Percentiles rank a stretch among this genome's conserved stretches.
These are phyloP conservation scores for Onchidella celtica DNA, from an alignment of 2,888 invertebrate genomes.

Conservation along the genomic window DNA sequence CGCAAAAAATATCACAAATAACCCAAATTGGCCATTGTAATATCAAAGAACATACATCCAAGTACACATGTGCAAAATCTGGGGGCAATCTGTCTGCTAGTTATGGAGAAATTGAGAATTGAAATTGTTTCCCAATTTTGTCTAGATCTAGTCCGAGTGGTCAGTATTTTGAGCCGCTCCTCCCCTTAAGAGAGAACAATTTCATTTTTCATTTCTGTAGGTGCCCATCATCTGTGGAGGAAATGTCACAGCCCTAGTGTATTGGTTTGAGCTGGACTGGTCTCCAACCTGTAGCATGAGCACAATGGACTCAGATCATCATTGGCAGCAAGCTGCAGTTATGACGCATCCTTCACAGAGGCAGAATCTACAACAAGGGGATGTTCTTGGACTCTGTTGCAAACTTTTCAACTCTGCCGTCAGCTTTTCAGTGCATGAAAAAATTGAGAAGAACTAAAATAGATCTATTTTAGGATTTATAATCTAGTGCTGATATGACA, in stretches of 20 bases:
- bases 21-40: too few relatives aligned
- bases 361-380: background rate
- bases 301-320: conserved; percentile 40
- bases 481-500: too few relatives aligned
- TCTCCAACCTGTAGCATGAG: conserved; percentile 32
- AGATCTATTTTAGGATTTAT: too few relatives aligned
- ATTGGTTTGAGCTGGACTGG: conserved; percentile 50
- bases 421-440: conserved; percentile 34
- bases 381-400: conserved; percentile 13
- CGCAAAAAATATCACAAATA: too few relatives aligned
- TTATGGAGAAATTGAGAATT: too few relatives aligned
- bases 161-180: too few relatives aligned
- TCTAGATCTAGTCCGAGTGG: too few relatives aligned
- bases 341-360: conserved; percentile 15
- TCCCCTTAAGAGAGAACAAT: background rate
- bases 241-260: conserved; percentile 45
- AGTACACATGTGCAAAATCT: too few relatives aligned
- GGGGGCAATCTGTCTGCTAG: too few relatives aligned
- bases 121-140: too few relatives aligned
- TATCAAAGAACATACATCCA: too few relatives aligned
- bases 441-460: background rate
- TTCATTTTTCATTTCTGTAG: background rate
- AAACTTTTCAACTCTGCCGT: conserved; percentile 21
- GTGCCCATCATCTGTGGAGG: conserved; percentile 38
- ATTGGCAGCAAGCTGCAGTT: conserved; percentile 54